These are phyloP conservation scores for Cyanistes caeruleus DNA, from an alignment of 2,113 vertebrate species.

Conservation along the genomic window DNA sequence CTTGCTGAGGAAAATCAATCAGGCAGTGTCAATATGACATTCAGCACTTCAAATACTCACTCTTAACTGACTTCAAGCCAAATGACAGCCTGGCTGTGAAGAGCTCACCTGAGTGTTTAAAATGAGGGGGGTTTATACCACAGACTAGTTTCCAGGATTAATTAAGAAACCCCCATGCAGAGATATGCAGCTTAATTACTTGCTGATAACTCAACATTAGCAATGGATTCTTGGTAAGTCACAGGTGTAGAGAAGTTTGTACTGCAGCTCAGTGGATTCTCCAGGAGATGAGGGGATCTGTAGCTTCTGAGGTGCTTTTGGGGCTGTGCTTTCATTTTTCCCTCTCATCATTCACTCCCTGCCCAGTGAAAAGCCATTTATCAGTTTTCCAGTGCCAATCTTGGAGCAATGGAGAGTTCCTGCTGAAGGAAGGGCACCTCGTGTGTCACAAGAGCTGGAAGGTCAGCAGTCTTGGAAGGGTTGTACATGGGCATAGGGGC, in stretches of 20 bases:
- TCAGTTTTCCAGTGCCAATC: neutral
- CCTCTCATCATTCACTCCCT: neutral
- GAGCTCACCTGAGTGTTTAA: neutral
- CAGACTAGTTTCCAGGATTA: rapidly evolving
- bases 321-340: neutral
- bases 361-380: neutral
- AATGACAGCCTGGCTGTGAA: neutral
- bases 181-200: neutral
- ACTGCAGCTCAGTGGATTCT: neutral
- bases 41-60: neutral
- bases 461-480: neutral
- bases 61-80: neutral
- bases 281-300: neutral
- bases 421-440: neutral
- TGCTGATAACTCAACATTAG: neutral
- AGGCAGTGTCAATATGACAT: neutral
- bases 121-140: neutral
- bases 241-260: neutral
- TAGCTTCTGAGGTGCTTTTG: neutral
- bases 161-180: neutral
- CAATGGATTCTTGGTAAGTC: neutral
- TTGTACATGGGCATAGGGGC: neutral
- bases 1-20: neutral
- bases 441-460: neutral
- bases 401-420: neutral